Conservation (phyloP, 2,797 vertebrate species). For the Falco novaeseelandiae region DNA sequence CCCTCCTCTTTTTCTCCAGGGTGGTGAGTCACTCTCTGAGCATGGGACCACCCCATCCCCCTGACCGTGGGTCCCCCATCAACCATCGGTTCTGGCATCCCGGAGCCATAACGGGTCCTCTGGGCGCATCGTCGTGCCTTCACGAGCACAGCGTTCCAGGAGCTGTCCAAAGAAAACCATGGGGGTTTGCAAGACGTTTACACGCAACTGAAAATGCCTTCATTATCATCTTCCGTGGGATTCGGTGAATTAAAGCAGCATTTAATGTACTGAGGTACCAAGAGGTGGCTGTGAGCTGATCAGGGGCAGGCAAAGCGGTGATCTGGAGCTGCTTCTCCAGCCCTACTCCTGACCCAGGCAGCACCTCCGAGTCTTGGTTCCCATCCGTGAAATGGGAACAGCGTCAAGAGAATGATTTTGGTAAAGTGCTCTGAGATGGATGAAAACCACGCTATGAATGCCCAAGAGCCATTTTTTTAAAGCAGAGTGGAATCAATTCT, state of each 20-base stretch:
- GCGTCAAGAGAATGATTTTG: not conserved
- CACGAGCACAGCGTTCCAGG: not conserved
- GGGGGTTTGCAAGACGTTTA: not conserved
- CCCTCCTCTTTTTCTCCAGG: not conserved
- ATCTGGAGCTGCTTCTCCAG: not conserved
- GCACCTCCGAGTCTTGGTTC: not conserved
- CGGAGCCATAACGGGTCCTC: not conserved
- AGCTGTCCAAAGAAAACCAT: not conserved
- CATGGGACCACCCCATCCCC: not conserved
- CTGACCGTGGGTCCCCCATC: no score
- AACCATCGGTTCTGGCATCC: not conserved
- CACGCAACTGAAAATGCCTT: not conserved
- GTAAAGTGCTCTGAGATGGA: not conserved
- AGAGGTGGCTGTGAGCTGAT: not conserved
- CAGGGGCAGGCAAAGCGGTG: not conserved
- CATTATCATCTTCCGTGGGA: rapidly evolving
- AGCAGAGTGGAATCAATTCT: not conserved
- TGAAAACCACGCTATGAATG: not conserved
- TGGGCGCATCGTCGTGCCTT: rapidly evolving
- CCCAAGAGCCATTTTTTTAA: not conserved
- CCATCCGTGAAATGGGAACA: not conserved
- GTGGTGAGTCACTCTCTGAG: not conserved
- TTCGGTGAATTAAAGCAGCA: not conserved
- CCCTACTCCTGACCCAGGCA: not conserved
- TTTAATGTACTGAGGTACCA: not conserved